Percentiles rank a stretch among this genome's conserved stretches.
These are phyloP conservation scores for Stigmatopora argus DNA, from an alignment of 2,113 vertebrate species.

Conservation along the genomic window DNA sequence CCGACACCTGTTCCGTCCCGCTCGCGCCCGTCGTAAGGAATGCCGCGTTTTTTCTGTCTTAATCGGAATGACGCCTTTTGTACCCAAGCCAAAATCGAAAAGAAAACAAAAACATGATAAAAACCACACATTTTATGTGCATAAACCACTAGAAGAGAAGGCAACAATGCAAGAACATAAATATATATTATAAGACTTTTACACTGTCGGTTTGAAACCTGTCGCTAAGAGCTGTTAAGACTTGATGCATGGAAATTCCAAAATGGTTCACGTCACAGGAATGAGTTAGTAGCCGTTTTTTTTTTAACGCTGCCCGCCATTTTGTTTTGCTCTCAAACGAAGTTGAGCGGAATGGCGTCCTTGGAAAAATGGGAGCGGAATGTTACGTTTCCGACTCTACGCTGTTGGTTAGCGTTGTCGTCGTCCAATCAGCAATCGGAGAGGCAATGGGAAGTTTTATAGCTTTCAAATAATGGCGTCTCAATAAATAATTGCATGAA, in stretches of 20 bases:
- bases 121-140: constrained; percentile 69
- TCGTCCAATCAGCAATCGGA: no score
- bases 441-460: no score
- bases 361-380: no score
- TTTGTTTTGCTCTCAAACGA: no score
- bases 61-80: constrained; percentile 47
- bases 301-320: not conserved
- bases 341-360: no score
- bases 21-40: constrained; percentile 48
- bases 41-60: constrained; percentile 45
- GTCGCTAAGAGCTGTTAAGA: constrained; percentile 67
- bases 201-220: constrained; percentile 69
- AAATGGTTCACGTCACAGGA: not conserved
- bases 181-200: constrained; percentile 71
- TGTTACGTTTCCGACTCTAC: no score
- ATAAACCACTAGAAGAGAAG: constrained; percentile 72
- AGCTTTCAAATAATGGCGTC: no score
- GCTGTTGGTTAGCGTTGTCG: no score
- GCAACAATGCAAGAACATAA: constrained; percentile 83
- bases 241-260: constrained; percentile 57
- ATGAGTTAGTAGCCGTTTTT: not conserved
- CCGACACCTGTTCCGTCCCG: constrained; percentile 66
- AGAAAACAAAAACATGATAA: constrained; percentile 42
- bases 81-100: constrained; percentile 1
- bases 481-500: no score